phyloP scores from a whole-genome alignment of 1,140 invertebrate genomes.

The Piezodorus guildinii region DNA sequence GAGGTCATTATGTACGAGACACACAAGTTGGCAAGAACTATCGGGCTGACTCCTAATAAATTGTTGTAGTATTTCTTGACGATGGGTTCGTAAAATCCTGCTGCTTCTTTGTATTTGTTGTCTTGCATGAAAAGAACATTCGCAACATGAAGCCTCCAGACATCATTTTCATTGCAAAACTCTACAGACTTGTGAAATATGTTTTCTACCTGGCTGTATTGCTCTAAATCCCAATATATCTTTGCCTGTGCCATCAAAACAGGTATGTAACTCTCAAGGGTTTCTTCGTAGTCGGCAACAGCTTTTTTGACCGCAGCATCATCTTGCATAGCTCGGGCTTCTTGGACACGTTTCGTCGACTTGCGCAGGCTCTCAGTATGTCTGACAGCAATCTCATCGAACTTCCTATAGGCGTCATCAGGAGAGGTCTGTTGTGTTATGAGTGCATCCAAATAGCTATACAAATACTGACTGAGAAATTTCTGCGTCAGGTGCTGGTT shows the following conservation, averaged over 20 bases:
- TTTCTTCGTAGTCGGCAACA: conserved; percentile 87
- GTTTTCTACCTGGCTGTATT: conserved; percentile 89
- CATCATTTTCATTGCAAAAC: conserved; percentile 94
- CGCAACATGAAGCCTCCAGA: conserved; percentile 95
- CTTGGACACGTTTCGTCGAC: conserved; percentile 85
- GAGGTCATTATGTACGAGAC: conserved; percentile 99
- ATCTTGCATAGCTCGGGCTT: conserved; percentile 75
- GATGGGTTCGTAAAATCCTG: conserved; percentile 96
- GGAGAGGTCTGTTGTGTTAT: conserved; percentile 96
- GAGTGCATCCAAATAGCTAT: conserved; percentile 83
- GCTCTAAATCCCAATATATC: conserved; percentile 96
- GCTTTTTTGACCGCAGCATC: conserved; percentile 80
- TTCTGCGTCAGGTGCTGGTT: conserved; percentile 95
- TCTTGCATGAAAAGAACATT: conserved; percentile 99
- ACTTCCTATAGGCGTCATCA: conserved; percentile 92
- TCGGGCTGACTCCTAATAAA: conserved; percentile 84
- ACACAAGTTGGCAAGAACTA: conserved; percentile 95
- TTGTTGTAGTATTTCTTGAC: conserved; percentile 95
- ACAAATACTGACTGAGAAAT: conserved; percentile 83
- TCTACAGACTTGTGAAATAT: conserved; percentile 93
- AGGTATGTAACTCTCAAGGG: conserved; percentile 70
- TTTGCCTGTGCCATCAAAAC: conserved; percentile 98
- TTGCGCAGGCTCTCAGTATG: conserved; percentile 84
- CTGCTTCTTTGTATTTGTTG: conserved; percentile 95
- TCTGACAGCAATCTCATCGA: conserved; percentile 87